A percentile compares a stretch with the other conserved stretches of the same genome.
Evolutionary conservation across 37 sponge, comb jelly and placozoan genomes (phyloP).

Genomic region (Lycopodina hypogea): DNA sequence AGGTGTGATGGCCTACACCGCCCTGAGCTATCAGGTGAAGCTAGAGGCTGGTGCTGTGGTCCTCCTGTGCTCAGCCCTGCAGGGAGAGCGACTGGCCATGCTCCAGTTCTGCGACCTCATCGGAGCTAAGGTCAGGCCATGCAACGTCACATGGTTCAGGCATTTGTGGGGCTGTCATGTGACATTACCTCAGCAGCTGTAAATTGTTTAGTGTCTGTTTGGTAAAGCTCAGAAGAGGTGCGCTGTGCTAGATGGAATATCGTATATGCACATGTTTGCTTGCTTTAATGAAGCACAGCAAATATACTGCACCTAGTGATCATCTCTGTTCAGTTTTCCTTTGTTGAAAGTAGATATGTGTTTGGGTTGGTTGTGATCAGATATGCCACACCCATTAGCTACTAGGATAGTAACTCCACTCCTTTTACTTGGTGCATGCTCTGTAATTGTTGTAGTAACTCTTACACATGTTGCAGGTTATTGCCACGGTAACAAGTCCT

Average conservation of each 20-base stretch:
- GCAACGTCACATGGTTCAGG: no score
- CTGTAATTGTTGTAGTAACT: neutral
- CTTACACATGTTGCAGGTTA: constrained; percentile 36
- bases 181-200: neutral
- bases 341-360: no score
- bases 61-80: constrained; percentile 47
- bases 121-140: constrained; percentile 48
- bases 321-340: no score
- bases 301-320: no score
- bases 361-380: no score
- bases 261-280: neutral
- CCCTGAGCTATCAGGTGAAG: constrained; percentile 32
- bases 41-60: constrained; percentile 36
- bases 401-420: no score
- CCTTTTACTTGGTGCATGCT: no score
- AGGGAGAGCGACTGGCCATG: constrained; percentile 49
- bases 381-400: no score
- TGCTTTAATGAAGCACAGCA: no score
- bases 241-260: neutral
- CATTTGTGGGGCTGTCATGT: no score
- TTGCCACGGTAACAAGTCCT: constrained; percentile 58
- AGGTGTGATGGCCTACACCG: constrained; percentile 65
- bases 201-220: neutral
- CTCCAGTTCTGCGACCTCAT: constrained; percentile 53
- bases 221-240: neutral